Evolutionary conservation across 2,113 vertebrate genomes (phyloP), one percentile per base, ranked within the genome.

Genomic region (Sorex araneus): DNA sequence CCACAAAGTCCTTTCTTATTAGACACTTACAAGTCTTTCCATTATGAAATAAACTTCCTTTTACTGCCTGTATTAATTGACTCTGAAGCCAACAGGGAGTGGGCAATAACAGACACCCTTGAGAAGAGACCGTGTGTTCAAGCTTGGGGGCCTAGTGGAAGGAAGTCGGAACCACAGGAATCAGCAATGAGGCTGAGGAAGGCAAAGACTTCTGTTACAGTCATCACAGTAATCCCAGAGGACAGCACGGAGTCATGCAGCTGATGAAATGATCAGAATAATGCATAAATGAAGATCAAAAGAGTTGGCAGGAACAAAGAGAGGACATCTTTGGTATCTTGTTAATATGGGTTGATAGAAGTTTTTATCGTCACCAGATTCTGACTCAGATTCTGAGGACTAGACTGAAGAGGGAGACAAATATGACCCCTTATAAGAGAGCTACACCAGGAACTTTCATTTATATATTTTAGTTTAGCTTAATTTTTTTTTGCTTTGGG

Each of bases 211-310:
- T 57, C 43, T 76, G 36, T 2, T 50, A 25, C 36, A 57, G 16
- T n/a, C 21, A 63, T 73, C 18, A 30, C 8, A 9, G 21, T 67
- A 67, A 92, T 30, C 60, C 73, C 28, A 30, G 30, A 4, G 32
- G 23, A 13, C 6, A 32, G 3, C 1, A 3, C 64, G 87, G 85
- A 66, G 25, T 43, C 28, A 43, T 11, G 16, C 25, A 71, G 57
- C 0, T 89, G 90, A 89, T n/a, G 78, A 85, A 93, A 60, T 34
- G 34, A 30, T 28, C 25, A 66, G 28, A 15, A 54, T 25, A 47
- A 87, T 32, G 57, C 93, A 66, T 76, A 93, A 84, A 94, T 15
- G 23, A 84, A 80, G 28, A 54, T 57, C 50, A 83, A 91, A 94
- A 23, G 25, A 92, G 4, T 28, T 66, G 4, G 83, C 19, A 43